A percentile compares a stretch with the other conserved stretches of the same genome.
Conservation (phyloP, 2,797 vertebrate genomes). For the Macropus fuliginosus region DNA sequence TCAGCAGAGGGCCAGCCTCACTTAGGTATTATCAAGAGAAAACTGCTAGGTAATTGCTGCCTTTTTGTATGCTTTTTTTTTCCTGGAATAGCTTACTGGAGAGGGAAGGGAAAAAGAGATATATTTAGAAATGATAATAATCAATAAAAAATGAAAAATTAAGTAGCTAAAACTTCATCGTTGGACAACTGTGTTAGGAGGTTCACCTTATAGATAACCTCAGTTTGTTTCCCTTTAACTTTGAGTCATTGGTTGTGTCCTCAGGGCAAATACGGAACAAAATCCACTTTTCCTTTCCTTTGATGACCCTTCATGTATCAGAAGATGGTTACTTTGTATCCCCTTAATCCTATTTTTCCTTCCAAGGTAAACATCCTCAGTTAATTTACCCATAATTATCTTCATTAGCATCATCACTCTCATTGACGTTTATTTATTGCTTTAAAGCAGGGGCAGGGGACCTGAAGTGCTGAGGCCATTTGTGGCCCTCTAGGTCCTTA, state of each 20-base stretch:
- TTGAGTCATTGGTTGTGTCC: not conserved
- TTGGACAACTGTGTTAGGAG: constrained; percentile 26
- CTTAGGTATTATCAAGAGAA: constrained; percentile 55
- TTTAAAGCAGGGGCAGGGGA: not conserved
- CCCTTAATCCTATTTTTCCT: not conserved
- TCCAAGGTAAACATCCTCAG: not conserved
- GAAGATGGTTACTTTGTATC: not conserved
- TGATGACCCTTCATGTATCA: not conserved
- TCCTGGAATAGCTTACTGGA: not conserved
- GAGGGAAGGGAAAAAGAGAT: not conserved
- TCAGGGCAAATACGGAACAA: not conserved
- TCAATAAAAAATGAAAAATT: not conserved
- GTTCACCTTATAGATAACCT: constrained; percentile 4
- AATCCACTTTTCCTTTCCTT: not conserved
- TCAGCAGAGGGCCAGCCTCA: not conserved
- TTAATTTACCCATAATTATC: constrained; percentile 1
- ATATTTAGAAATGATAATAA: not conserved
- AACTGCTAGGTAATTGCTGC: constrained; percentile 39
- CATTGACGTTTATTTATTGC: not conserved
- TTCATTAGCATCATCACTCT: not conserved
- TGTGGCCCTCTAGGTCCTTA: too few relatives aligned
- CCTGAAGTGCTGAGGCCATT: too few relatives aligned
- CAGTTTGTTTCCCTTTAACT: constrained; percentile 2
- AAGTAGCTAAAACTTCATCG: not conserved
- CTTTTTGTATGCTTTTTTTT: not conserved